Conservation (phyloP, 1,140 invertebrate species). For the Glossosoma conforme region DNA sequence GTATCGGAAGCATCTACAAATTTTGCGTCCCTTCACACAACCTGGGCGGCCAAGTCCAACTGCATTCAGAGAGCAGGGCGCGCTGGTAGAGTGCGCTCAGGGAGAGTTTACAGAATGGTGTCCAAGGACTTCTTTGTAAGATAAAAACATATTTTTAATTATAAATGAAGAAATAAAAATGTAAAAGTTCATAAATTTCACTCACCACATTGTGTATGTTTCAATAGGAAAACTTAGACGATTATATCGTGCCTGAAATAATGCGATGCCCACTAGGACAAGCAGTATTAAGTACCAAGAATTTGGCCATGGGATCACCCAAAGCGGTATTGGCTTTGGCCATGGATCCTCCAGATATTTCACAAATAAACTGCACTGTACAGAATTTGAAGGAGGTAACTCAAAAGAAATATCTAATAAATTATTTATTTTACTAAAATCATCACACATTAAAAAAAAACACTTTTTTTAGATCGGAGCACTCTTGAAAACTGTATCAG, state of each 20-base stretch:
- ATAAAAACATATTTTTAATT: conserved; percentile 30
- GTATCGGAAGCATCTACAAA: conserved; percentile 69
- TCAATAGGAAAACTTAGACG: conserved; percentile 42
- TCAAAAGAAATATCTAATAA: too few species aligned
- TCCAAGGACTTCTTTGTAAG: conserved; percentile 66
- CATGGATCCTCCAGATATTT: conserved; percentile 81
- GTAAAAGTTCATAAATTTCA: background rate
- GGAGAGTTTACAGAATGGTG: conserved; percentile 84
- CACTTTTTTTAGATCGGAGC: conserved; percentile 60
- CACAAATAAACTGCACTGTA: conserved; percentile 76
- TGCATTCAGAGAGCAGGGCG: conserved; percentile 87
- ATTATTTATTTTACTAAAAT: too few species aligned
- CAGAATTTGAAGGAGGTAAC: conserved; percentile 81
- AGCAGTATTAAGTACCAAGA: conserved; percentile 80
- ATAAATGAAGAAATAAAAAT: conserved; percentile 13
- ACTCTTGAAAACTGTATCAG: conserved; percentile 55
- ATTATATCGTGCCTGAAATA: conserved; percentile 71
- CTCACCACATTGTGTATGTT: background rate
- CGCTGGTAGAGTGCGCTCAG: conserved; percentile 79
- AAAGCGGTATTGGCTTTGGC: conserved; percentile 75
- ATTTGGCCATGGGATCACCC: conserved; percentile 80
- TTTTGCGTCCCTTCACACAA: conserved; percentile 71
- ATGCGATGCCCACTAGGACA: conserved; percentile 74
- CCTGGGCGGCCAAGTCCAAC: conserved; percentile 87
- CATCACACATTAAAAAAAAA: too few species aligned